phyloP scores from a whole-genome alignment of 2,888 invertebrate genomes.

The Philopedon plagiatum region DNA sequence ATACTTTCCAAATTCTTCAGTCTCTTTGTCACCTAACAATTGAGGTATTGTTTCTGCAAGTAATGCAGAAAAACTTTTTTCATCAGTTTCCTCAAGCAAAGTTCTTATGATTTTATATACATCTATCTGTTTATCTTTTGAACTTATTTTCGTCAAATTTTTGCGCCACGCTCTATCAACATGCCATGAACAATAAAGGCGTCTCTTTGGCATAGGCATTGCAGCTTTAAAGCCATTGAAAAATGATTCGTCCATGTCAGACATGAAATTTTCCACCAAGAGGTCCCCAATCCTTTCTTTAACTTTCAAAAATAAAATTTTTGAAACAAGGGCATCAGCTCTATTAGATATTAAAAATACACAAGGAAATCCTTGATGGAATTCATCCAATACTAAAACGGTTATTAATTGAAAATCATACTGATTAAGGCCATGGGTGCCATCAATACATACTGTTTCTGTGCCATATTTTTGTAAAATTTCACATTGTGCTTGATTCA shows the following conservation, averaged over 20 bases:
- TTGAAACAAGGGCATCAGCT: conserved; percentile 1
- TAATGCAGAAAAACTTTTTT: neutral
- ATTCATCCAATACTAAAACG: conserved; percentile 7
- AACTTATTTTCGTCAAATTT: conserved; percentile 16
- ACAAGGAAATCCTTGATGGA: conserved; percentile 26
- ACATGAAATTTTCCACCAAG: neutral
- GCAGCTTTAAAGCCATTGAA: conserved; percentile 11
- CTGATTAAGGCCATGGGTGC: conserved; percentile 20
- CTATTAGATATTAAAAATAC: conserved; percentile 21
- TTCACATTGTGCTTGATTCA: conserved; percentile 14
- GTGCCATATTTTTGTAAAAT: conserved; percentile 10
- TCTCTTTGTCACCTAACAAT: neutral
- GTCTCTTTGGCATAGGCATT: conserved; percentile 1
- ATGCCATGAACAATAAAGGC: conserved; percentile 17
- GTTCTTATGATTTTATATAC: neutral
- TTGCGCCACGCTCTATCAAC: too few species aligned
- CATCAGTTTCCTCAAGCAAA: neutral
- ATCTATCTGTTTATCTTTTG: conserved; percentile 13
- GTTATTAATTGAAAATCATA: conserved; percentile 15
- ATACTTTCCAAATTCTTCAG: neutral
- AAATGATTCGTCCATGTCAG: conserved; percentile 1
- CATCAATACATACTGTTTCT: conserved; percentile 9
- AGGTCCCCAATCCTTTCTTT: conserved; percentile 10
- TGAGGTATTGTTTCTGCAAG: neutral
- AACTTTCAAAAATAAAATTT: conserved; percentile 7